Percentiles rank a stretch among this genome's conserved stretches.
These are phyloP conservation scores for Anolis apletophallus DNA, from an alignment of 2,797 vertebrate species.

Conservation along the genomic window DNA sequence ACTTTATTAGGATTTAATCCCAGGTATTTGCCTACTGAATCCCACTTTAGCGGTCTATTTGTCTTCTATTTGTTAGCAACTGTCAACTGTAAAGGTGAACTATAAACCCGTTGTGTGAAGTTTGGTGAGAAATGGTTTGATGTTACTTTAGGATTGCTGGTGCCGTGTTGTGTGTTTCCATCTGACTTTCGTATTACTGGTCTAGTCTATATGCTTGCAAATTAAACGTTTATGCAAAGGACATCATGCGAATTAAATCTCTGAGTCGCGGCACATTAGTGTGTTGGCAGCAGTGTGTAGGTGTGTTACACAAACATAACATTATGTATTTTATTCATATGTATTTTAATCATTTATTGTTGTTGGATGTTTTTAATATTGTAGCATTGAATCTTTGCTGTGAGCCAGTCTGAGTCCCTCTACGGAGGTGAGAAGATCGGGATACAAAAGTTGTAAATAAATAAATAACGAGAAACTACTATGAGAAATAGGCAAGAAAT, in stretches of 20 bases:
- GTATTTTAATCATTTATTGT: too few species aligned
- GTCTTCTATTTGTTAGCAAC: not conserved
- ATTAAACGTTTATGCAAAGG: not conserved
- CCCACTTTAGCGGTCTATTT: not conserved
- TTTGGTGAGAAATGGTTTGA: not conserved
- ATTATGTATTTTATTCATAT: too few species aligned
- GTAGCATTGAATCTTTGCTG: too few species aligned
- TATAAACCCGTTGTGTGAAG: not conserved
- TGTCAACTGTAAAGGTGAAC: not conserved
- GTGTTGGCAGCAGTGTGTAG: too few species aligned
- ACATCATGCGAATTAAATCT: not conserved
- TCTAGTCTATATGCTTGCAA: not conserved
- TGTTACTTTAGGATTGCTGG: not conserved
- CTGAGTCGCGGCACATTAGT: too few species aligned
- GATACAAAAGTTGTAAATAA: too few species aligned
- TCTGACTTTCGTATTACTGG: not conserved
- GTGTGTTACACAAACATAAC: too few species aligned
- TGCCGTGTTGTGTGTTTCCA: not conserved
- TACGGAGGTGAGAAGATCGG: too few species aligned
- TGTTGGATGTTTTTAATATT: too few species aligned
- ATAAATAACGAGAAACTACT: too few species aligned
- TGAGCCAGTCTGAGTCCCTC: too few species aligned
- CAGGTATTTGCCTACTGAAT: not conserved
- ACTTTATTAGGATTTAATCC: not conserved
- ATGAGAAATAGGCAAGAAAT: too few species aligned